Evolutionary conservation across 2,797 vertebrate species (phyloP).

Genomic region (Phataginus tetradactyla): DNA sequence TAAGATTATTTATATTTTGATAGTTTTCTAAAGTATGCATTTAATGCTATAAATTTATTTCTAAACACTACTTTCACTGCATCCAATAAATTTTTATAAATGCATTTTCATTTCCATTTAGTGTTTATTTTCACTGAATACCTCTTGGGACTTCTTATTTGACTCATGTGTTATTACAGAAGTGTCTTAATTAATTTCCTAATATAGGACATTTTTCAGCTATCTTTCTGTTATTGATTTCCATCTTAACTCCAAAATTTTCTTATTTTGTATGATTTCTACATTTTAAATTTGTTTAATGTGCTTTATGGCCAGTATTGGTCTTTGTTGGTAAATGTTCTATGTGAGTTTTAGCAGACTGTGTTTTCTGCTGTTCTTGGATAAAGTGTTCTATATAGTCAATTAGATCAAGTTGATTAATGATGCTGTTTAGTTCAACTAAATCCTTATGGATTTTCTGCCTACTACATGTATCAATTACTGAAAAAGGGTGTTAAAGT

Average conservation of each 20-base stretch:
- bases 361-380: not conserved
- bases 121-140: not conserved
- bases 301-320: not conserved
- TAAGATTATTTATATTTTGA: too few species aligned
- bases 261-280: not conserved
- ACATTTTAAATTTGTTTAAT: not conserved
- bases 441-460: not conserved
- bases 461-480: not conserved
- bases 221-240: not conserved
- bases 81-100: not conserved
- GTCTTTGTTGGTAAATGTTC: not conserved
- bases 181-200: not conserved
- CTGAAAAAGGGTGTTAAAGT: not conserved
- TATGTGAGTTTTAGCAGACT: not conserved
- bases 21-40: too few species aligned
- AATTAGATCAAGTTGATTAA: not conserved
- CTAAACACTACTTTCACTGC: too few species aligned
- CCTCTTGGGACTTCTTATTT: not conserved
- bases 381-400: not conserved
- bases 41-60: too few species aligned
- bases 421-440: not conserved
- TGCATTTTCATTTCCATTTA: not conserved
- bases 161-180: not conserved
- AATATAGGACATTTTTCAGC: not conserved
- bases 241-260: not conserved